These are phyloP conservation scores for Ophioderma brevispina DNA, from an alignment of 35 echinoderm and acorn worm species.

Conservation along the genomic window DNA sequence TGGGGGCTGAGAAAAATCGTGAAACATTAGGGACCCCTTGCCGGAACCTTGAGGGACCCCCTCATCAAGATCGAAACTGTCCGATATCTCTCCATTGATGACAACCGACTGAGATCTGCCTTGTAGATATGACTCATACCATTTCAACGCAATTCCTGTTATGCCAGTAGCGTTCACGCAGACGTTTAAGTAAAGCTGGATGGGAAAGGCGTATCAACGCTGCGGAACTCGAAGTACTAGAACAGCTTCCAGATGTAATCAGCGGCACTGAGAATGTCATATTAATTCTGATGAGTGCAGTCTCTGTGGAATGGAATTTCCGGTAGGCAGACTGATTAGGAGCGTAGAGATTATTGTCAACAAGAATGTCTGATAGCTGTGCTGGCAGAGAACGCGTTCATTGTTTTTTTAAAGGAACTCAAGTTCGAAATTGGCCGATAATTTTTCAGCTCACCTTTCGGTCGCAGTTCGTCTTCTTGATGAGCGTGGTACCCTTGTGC, in stretches of 20 bases:
- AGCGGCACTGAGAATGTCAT: slow-evolving; percentile 33
- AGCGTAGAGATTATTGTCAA: slow-evolving; percentile 20
- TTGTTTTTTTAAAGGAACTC: slow-evolving; percentile 12
- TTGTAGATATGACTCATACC: slow-evolving; percentile 45
- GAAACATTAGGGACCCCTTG: neutral
- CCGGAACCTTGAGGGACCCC: slow-evolving; percentile 21
- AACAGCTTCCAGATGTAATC: slow-evolving; percentile 26
- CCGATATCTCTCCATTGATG: slow-evolving; percentile 12
- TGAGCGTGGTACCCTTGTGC: slow-evolving; percentile 42
- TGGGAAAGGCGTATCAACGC: slow-evolving; percentile 61
- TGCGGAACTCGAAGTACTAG: slow-evolving; percentile 25
- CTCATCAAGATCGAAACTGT: slow-evolving; percentile 20
- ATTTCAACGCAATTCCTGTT: slow-evolving; percentile 13
- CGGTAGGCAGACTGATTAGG: slow-evolving; percentile 48
- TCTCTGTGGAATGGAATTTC: slow-evolving; percentile 51
- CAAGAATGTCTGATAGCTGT: slow-evolving; percentile 35
- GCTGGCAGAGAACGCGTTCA: slow-evolving; percentile 35
- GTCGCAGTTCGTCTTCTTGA: slow-evolving; percentile 48
- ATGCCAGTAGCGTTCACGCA: slow-evolving; percentile 39
- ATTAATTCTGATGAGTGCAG: slow-evolving; percentile 45
- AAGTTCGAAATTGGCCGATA: slow-evolving; percentile 59
- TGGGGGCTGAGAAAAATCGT: neutral
- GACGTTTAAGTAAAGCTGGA: slow-evolving; percentile 18
- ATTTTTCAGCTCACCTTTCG: slow-evolving; percentile 45
- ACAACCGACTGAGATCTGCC: slow-evolving; percentile 21